Evolutionary conservation across 2,113 vertebrate genomes (phyloP).

Genomic region (Capricornis sumatraensis): DNA sequence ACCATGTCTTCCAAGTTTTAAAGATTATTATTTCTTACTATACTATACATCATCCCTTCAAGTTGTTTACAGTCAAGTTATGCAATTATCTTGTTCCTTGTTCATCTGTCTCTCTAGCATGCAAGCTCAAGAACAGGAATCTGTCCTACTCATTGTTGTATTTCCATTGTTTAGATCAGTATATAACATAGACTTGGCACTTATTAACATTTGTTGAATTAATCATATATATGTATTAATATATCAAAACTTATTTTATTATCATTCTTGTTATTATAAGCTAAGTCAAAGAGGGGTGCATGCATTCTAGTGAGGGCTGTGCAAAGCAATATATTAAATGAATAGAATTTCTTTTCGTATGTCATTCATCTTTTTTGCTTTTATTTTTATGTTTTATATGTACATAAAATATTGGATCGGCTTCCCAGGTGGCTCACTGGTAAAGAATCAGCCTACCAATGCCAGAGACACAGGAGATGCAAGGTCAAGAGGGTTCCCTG

Average conservation of each 20-base stretch:
- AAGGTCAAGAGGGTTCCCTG: neutral
- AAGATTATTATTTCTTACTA: neutral
- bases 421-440: neutral
- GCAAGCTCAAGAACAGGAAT: neutral
- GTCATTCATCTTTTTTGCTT: neutral
- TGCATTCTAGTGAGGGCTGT: neutral
- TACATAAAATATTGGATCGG: neutral
- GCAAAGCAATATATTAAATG: neutral
- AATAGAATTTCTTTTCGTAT: neutral
- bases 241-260: neutral
- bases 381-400: neutral
- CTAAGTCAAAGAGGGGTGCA: neutral
- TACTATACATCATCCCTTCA: neutral
- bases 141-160: neutral
- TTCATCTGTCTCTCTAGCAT: neutral
- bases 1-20: neutral
- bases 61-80: neutral
- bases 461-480: neutral
- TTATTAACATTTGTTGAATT: neutral
- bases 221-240: neutral
- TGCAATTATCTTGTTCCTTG: neutral
- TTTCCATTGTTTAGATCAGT: neutral
- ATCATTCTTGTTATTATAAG: neutral
- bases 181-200: neutral
- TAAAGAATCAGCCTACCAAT: neutral